Percentiles rank a stretch among this genome's conserved stretches.
phyloP scores from a whole-genome alignment of 2,113 vertebrate species.

The Mesembrinibis cayennensis region DNA sequence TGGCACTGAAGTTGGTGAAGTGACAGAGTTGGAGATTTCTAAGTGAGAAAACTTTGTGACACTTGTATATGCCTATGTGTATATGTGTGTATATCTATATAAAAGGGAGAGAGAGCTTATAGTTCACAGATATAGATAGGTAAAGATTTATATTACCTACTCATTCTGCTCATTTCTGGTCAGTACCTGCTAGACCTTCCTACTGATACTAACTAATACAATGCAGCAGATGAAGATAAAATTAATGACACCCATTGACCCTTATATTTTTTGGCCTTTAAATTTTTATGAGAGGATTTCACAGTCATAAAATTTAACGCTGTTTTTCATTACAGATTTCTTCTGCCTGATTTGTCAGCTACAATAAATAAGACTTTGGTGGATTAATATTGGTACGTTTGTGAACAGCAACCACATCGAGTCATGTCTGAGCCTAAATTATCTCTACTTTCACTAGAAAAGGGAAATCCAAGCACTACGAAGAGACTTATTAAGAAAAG shows the following conservation, averaged over 20 bases:
- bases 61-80: neutral
- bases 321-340: neutral
- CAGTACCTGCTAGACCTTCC: neutral
- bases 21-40: neutral
- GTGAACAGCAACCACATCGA: neutral
- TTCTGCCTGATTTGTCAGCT: neutral
- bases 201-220: neutral
- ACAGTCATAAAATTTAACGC: neutral
- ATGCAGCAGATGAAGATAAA: neutral
- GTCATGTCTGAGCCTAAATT: neutral
- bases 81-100: neutral
- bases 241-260: neutral
- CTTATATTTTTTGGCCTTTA: neutral
- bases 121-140: neutral
- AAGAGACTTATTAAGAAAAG: neutral
- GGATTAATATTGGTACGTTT: neutral
- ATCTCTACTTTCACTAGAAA: neutral
- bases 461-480: neutral
- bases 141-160: neutral
- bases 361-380: slow-evolving; percentile 2
- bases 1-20: neutral
- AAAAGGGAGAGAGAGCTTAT: neutral
- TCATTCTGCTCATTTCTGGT: neutral
- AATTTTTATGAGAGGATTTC: slow-evolving; percentile 12
- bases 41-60: neutral